Evolutionary conservation across 2,113 vertebrate genomes (phyloP).

Genomic region (Corythoichthys intestinalis): DNA sequence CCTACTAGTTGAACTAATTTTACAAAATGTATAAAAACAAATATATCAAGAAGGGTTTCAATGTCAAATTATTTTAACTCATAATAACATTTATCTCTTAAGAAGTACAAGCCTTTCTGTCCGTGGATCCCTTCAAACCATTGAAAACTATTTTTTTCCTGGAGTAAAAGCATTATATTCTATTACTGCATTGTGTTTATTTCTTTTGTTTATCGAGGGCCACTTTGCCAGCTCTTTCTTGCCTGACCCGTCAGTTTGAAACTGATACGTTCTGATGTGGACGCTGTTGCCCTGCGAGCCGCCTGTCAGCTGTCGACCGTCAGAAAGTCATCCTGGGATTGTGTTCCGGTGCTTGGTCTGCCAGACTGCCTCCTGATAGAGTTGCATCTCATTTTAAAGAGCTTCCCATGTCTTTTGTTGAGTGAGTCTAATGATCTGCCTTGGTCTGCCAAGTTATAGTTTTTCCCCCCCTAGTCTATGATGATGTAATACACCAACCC

Average conservation of each 20-base stretch:
- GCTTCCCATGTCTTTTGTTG: background rate
- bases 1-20: no score
- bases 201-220: background rate
- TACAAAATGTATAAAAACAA: no score
- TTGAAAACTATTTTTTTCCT: no score
- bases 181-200: background rate
- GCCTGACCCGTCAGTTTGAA: constrained; percentile 5
- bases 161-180: background rate
- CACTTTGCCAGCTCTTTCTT: constrained; percentile 1
- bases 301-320: constrained; percentile 12
- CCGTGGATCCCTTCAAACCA: no score
- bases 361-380: background rate
- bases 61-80: no score
- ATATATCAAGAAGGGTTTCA: no score
- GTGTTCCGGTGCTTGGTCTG: constrained; percentile 6
- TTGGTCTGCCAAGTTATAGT: background rate
- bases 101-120: no score
- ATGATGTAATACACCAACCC: background rate
- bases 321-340: constrained; percentile 4
- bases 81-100: no score
- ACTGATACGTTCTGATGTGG: constrained; percentile 5
- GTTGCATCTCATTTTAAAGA: constrained; percentile 7
- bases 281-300: constrained; percentile 6
- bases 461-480: background rate
- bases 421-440: constrained; percentile 1